phyloP scores from a whole-genome alignment of 2,888 invertebrate genomes.

The Drosophila fungiperda region DNA sequence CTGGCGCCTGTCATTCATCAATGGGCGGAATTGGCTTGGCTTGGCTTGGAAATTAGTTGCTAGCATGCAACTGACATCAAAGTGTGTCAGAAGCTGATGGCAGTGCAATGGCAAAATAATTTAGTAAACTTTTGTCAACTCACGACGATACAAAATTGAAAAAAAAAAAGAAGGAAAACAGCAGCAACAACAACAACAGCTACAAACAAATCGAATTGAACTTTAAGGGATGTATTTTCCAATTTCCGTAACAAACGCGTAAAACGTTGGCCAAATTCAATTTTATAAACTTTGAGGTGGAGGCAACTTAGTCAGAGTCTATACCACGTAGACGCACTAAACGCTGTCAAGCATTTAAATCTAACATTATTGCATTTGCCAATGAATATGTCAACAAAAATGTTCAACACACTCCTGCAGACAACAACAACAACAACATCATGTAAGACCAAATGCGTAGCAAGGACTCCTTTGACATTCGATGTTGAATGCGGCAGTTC shows the following conservation, averaged over 20 bases:
- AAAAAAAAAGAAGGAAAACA: conserved; percentile 5
- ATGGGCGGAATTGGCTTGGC: conserved; percentile 28
- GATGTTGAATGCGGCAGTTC: conserved; percentile 13
- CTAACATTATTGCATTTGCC: conserved; percentile 75
- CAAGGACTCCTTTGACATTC: conserved; percentile 44
- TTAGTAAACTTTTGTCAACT: conserved; percentile 74
- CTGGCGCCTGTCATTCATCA: conserved; percentile 67
- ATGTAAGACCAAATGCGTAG: conserved; percentile 11
- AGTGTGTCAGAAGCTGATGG: conserved; percentile 64
- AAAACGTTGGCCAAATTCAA: conserved; percentile 65
- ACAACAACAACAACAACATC: conserved; percentile 4
- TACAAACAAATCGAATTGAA: conserved; percentile 9
- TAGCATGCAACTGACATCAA: conserved; percentile 76
- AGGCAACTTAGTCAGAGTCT: not conserved
- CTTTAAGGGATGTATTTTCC: conserved; percentile 53
- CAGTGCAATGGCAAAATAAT: conserved; percentile 71
- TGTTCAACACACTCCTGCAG: conserved; percentile 46
- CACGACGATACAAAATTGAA: conserved; percentile 46
- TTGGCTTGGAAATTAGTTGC: conserved; percentile 59
- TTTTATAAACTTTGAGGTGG: conserved; percentile 34
- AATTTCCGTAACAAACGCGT: conserved; percentile 75
- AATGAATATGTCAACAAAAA: conserved; percentile 79
- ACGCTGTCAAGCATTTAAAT: conserved; percentile 73
- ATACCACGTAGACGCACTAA: conserved; percentile 54
- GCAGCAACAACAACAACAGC: not conserved